phyloP scores from a whole-genome alignment of 2,797 vertebrate species.

The Geotrypetes seraphini region DNA sequence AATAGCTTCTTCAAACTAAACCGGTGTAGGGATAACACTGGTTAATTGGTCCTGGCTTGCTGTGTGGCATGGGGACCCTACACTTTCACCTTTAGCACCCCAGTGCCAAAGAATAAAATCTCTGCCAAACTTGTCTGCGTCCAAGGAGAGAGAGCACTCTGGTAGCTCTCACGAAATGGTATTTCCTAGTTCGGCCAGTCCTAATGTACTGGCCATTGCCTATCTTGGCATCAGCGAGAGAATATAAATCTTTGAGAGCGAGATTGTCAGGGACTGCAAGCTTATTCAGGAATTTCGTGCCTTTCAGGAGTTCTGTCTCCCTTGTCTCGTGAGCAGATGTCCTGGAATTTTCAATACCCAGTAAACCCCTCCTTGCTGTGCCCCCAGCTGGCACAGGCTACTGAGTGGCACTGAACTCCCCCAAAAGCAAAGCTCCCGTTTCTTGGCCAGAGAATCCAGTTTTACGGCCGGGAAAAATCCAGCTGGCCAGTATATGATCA shows the following conservation, averaged over 20 bases:
- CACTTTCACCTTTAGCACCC: neutral
- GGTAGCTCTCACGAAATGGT: too few species aligned
- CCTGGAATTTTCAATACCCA: slow-evolving; percentile 80
- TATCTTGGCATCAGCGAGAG: neutral
- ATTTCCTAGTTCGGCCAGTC: slow-evolving; percentile 3
- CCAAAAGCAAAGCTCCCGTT: slow-evolving; percentile 19
- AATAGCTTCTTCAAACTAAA: neutral
- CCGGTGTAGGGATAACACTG: neutral
- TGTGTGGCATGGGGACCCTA: too few species aligned
- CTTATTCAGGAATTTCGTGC: slow-evolving; percentile 39
- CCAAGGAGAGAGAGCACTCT: too few species aligned
- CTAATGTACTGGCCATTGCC: too few species aligned
- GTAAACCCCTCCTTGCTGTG: slow-evolving; percentile 49
- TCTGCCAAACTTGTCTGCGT: neutral
- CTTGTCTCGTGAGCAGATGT: slow-evolving; percentile 73
- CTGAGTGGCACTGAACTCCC: slow-evolving; percentile 63
- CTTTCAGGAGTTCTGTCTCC: slow-evolving; percentile 33
- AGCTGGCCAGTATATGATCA: neutral
- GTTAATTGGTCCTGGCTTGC: neutral
- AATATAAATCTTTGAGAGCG: slow-evolving; percentile 4
- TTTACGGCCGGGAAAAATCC: neutral
- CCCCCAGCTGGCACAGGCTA: slow-evolving; percentile 58
- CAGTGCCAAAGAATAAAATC: neutral
- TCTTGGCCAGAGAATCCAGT: slow-evolving; percentile 4
- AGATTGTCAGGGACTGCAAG: slow-evolving; percentile 8